These are phyloP conservation scores for Drosophila kambysellisi DNA, from an alignment of 2,888 invertebrate species.

Conservation along the genomic window DNA sequence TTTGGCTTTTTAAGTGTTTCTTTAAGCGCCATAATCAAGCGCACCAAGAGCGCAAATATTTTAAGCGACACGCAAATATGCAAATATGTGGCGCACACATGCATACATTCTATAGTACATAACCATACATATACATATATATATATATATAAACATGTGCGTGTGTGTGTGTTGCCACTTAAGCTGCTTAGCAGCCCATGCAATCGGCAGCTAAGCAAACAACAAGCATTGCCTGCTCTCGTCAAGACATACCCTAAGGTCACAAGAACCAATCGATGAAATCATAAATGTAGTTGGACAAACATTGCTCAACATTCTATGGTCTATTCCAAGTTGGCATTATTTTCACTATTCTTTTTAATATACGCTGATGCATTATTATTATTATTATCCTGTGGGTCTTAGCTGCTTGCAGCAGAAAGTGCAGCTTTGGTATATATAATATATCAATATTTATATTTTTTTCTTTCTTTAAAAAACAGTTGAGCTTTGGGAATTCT, in stretches of 20 bases:
- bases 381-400: neutral
- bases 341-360: neutral
- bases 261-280: constrained; percentile 28
- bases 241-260: constrained; percentile 56
- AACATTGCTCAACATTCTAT: constrained; percentile 7
- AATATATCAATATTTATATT: too few species aligned
- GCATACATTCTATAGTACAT: constrained; percentile 11
- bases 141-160: constrained; percentile 15
- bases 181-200: constrained; percentile 74
- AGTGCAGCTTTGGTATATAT: neutral
- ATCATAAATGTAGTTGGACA: constrained; percentile 30
- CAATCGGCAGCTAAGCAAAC: constrained; percentile 70
- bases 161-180: constrained; percentile 54
- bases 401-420: neutral
- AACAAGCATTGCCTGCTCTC: constrained; percentile 43
- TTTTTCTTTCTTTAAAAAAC: neutral
- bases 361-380: neutral
- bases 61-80: constrained; percentile 79
- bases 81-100: constrained; percentile 65
- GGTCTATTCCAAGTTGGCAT: neutral
- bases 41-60: constrained; percentile 72
- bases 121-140: constrained; percentile 13
- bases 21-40: constrained; percentile 81
- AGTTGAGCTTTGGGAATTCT: neutral
- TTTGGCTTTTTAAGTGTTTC: constrained; percentile 77